phyloP scores from a whole-genome alignment of 1,140 invertebrate genomes.

The Acromyrmex echinatior region DNA sequence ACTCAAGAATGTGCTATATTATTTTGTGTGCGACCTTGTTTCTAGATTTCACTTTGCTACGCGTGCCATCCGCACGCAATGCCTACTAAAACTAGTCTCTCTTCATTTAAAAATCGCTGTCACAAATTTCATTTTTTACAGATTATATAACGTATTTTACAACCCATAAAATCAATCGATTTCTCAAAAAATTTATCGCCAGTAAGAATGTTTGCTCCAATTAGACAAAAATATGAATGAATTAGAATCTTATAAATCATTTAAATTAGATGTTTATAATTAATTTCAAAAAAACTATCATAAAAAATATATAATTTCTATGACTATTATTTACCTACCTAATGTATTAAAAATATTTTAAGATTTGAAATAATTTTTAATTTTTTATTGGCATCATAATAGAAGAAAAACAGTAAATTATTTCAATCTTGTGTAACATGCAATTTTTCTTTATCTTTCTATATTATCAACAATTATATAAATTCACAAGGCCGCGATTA shows the following conservation, averaged over 20 bases:
- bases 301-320: background rate
- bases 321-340: background rate
- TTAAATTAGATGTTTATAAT: background rate
- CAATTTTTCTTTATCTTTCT: background rate
- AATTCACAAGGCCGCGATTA: conserved; percentile 13
- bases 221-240: background rate
- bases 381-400: background rate
- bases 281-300: background rate
- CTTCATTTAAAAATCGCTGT: background rate
- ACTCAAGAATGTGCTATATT: background rate
- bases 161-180: background rate
- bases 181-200: background rate
- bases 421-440: background rate
- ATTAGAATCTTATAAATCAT: background rate
- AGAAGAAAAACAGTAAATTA: conserved; percentile 1
- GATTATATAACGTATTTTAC: background rate
- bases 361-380: background rate
- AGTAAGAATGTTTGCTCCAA: background rate
- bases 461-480: background rate
- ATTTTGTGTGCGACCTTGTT: background rate
- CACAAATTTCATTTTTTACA: background rate
- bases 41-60: conserved; percentile 22
- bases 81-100: background rate
- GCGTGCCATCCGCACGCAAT: background rate
- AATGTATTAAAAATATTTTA: background rate